Evolutionary conservation across 2,113 vertebrate species (phyloP), one percentile per base, ranked within the genome.

Genomic region (Cynoglossus semilaevis): DNA sequence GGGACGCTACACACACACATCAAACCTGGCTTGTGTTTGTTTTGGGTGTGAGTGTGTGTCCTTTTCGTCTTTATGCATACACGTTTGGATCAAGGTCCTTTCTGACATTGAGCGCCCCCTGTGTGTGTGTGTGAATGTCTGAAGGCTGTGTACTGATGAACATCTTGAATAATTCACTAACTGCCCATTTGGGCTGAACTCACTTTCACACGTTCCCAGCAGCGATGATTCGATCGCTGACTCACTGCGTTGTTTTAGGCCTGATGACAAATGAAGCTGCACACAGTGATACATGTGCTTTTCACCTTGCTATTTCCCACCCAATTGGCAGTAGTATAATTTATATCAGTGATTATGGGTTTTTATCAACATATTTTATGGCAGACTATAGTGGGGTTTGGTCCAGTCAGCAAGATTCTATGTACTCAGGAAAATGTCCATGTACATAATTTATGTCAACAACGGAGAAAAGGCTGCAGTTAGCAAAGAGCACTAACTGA

Each of bases 101-200:
- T 29, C 22, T 14, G 36, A 1, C 54, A 11, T 40, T 36, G 8
- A 35, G n/a, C 14, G 5, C 36, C 15, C 52, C 17, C 12, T 8
- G 18, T 19, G 9, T 51, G 37, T 55, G 40, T 29, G 17, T 52
- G 7, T 34, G 18, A 53, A 29, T 54, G 50, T 53, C 29, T 34
- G 52, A 12, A 15, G 19, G 49, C 63, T 57, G 18, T 40, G 58
- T 61, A 49, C 42, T 63, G 44, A 70, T 40, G 48, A 67, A 56
- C 52, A 11, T 36, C 62, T 58, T 88, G 52, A 85, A 87, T 85
- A 66, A 84, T 87, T 83, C 15, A 85, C 63, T 57, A 15, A 5
- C 53, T 16, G 49, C 50, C 53, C 54, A 22, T 64, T 74, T 1
- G 51, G 78, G 76, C 70, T 58, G 17, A 72, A 73, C 62, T 46